Evolutionary conservation across 2,797 vertebrate genomes (phyloP).

Genomic region (Amazona finschi): DNA sequence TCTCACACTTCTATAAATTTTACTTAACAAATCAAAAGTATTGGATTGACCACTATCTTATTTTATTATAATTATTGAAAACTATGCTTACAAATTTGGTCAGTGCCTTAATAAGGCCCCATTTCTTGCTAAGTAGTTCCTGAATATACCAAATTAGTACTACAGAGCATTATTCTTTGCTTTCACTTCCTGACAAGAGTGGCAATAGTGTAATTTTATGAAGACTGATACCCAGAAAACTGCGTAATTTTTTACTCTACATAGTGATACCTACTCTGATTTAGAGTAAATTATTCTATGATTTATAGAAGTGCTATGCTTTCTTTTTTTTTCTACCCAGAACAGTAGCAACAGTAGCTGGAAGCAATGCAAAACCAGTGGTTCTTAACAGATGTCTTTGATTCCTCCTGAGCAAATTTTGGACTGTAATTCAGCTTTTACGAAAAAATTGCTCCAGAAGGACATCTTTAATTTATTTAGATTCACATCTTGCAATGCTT

Average conservation of each 20-base stretch:
- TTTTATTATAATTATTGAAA: neutral
- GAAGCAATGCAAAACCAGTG: neutral
- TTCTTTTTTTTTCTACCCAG: neutral
- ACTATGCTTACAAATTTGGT: neutral
- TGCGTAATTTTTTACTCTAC: neutral
- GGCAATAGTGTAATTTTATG: neutral
- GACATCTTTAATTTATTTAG: neutral
- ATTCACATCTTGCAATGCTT: neutral
- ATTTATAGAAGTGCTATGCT: neutral
- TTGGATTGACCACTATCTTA: neutral
- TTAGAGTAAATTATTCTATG: neutral
- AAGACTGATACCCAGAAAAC: neutral
- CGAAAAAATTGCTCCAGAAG: neutral
- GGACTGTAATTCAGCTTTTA: neutral
- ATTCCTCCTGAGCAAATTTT: neutral
- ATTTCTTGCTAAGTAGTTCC: conserved; percentile 21
- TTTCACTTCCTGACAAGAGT: neutral
- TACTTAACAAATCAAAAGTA: neutral
- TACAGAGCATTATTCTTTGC: neutral
- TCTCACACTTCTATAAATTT: neutral
- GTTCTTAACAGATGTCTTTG: neutral
- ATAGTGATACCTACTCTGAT: neutral
- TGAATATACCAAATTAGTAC: neutral
- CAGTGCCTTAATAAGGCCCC: neutral
- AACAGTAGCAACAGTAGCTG: neutral